A percentile compares a stretch with the other conserved stretches of the same genome.
phyloP scores from a whole-genome alignment of 2,888 invertebrate species.

The Drosophila tripunctata region DNA sequence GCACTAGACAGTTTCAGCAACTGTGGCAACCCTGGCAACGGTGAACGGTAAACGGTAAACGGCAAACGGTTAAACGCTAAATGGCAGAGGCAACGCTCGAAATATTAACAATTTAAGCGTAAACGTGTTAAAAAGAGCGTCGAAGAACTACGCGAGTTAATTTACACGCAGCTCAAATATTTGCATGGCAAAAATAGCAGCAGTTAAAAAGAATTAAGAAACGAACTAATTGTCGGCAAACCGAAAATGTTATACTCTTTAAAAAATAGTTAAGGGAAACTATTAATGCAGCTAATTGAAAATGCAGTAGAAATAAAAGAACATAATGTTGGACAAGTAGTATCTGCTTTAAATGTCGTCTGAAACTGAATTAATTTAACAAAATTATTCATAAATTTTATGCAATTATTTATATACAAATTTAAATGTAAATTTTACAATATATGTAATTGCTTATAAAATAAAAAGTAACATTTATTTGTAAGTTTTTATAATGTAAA shows the following conservation, averaged over 20 bases:
- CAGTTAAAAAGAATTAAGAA: slow-evolving; percentile 58
- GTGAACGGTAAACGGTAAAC: slow-evolving; percentile 17
- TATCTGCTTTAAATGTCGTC: no score
- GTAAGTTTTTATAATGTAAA: no score
- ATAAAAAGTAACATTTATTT: no score
- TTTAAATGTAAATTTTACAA: no score
- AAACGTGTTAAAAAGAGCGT: slow-evolving; percentile 70
- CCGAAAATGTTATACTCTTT: slow-evolving; percentile 27
- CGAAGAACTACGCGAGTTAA: slow-evolving; percentile 70
- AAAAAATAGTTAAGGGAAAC: not conserved
- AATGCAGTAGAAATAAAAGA: no score
- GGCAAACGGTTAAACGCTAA: slow-evolving; percentile 19
- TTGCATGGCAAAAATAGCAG: slow-evolving; percentile 56
- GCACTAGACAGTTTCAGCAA: slow-evolving; percentile 29
- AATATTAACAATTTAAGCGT: slow-evolving; percentile 74
- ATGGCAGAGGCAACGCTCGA: slow-evolving; percentile 38
- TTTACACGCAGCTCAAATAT: slow-evolving; percentile 76
- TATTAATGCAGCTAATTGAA: no score
- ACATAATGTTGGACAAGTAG: no score
- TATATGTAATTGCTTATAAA: no score
- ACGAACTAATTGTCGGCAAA: not conserved
- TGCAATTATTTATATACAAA: no score
- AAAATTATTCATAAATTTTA: no score
- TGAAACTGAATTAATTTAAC: no score
- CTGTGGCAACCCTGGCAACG: slow-evolving; percentile 7